Conservation (phyloP, 2,888 invertebrate species). For the Lagria hirta region DNA sequence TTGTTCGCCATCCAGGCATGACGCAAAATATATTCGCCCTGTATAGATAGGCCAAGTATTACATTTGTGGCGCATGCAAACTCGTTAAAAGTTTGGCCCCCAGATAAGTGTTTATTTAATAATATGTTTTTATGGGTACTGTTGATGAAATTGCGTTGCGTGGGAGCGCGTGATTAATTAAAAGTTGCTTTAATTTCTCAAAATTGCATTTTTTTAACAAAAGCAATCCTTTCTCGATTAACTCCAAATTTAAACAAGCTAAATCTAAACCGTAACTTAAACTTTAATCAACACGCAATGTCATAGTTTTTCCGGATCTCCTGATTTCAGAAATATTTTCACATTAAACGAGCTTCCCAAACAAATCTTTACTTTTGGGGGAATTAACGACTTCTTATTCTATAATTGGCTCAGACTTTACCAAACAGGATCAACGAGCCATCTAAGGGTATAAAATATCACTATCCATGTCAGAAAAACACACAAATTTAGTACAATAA, state of each 20-base stretch:
- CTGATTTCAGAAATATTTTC: too few relatives aligned
- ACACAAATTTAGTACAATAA: too few relatives aligned
- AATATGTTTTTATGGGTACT: slow-evolving; percentile 20
- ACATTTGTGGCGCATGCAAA: slow-evolving; percentile 10
- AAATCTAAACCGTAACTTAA: slow-evolving; percentile 14
- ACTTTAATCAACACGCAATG: slow-evolving; percentile 14
- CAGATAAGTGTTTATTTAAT: slow-evolving; percentile 25
- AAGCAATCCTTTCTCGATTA: slow-evolving; percentile 12
- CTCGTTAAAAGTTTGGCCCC: slow-evolving; percentile 19
- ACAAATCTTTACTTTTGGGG: too few relatives aligned
- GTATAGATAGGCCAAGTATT: slow-evolving; percentile 7
- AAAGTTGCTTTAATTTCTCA: slow-evolving; percentile 19
- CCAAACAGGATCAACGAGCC: too few relatives aligned
- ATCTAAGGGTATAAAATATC: too few relatives aligned
- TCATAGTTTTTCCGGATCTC: slow-evolving; percentile 9
- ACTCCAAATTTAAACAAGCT: slow-evolving; percentile 8
- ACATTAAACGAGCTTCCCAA: too few relatives aligned
- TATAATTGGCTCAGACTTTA: too few relatives aligned
- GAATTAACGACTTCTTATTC: too few relatives aligned
- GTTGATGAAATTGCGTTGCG: slow-evolving; percentile 22
- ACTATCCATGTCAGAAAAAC: too few relatives aligned
- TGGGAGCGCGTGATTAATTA: slow-evolving; percentile 22
- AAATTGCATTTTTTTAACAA: slow-evolving; percentile 15
- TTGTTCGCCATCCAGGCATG: slow-evolving; percentile 20
- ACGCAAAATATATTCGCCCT: slow-evolving; percentile 11